Percentiles rank a stretch among this genome's conserved stretches.
Conservation (phyloP, 2,888 invertebrate species). For the Pterostichus madidus region DNA sequence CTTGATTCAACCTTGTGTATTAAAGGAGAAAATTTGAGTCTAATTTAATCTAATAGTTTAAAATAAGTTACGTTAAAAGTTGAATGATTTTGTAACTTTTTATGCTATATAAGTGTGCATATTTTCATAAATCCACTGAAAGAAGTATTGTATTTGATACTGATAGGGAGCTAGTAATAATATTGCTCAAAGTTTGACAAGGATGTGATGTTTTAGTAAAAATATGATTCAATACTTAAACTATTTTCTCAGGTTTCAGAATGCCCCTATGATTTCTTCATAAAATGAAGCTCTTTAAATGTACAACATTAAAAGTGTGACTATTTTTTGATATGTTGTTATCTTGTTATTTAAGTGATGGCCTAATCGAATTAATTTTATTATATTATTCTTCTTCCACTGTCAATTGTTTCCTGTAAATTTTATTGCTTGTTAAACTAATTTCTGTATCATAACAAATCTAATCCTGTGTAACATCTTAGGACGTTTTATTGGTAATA, state of each 20-base stretch:
- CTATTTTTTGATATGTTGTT: slow-evolving; percentile 53
- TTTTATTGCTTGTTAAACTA: slow-evolving; percentile 59
- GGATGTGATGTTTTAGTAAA: slow-evolving; percentile 17
- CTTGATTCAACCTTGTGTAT: slow-evolving; percentile 18
- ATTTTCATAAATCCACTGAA: slow-evolving; percentile 27
- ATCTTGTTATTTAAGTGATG: slow-evolving; percentile 36
- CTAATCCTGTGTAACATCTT: slow-evolving; percentile 65
- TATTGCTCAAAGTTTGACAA: slow-evolving; percentile 40
- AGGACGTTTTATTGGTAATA: slow-evolving; percentile 73
- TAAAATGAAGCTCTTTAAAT: slow-evolving; percentile 26
- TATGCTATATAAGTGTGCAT: slow-evolving; percentile 37
- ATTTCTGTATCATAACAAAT: slow-evolving; percentile 65
- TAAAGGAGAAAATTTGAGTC: background rate
- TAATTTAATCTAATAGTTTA: background rate
- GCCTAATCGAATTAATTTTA: slow-evolving; percentile 49
- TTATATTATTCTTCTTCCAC: slow-evolving; percentile 21
- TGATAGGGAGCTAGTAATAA: slow-evolving; percentile 45
- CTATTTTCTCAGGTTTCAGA: slow-evolving; percentile 45
- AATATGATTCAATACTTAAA: too few species aligned
- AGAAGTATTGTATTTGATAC: slow-evolving; percentile 50
- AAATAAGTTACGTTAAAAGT: background rate
- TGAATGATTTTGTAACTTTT: slow-evolving; percentile 28
- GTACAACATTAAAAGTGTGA: slow-evolving; percentile 28
- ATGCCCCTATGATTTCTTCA: slow-evolving; percentile 38
- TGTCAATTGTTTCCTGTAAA: slow-evolving; percentile 50